Conservation (phyloP, 2,797 vertebrate species). For the Pitangus sulphuratus region DNA sequence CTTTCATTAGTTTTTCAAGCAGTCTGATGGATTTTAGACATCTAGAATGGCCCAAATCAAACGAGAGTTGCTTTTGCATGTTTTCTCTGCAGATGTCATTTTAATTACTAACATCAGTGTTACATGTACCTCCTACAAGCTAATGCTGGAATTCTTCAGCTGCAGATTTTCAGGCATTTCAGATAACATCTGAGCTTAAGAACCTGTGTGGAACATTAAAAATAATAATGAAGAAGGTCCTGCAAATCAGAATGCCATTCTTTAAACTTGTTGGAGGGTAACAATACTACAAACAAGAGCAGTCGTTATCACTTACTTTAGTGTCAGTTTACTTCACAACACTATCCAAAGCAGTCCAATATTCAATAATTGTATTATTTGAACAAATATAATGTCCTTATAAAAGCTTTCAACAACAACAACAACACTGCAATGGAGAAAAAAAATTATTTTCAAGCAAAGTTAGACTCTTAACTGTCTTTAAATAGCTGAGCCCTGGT, state of each 20-base stretch:
- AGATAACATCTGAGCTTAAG: not conserved
- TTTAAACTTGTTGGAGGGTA: not conserved
- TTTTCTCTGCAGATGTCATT: slow-evolving; percentile 15
- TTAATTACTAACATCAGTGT: not conserved
- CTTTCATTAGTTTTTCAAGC: slow-evolving; percentile 20
- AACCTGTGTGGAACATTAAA: not conserved
- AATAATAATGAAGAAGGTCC: not conserved
- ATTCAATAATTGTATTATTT: not conserved
- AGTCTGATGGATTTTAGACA: not conserved
- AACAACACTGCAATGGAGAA: not conserved
- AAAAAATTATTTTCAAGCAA: not conserved
- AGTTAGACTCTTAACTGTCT: not conserved
- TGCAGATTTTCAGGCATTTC: not conserved
- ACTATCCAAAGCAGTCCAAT: not conserved
- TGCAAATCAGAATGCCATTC: not conserved
- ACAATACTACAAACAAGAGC: not conserved
- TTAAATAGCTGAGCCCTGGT: not conserved
- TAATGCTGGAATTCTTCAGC: not conserved
- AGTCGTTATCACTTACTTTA: not conserved
- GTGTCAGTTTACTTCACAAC: not conserved
- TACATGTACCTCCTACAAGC: not conserved
- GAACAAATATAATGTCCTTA: not conserved
- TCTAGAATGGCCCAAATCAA: not conserved
- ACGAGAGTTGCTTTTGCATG: not conserved
- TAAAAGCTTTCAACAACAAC: not conserved